Conservation (phyloP, 2,797 vertebrate species). For the Semotilus atromaculatus region DNA sequence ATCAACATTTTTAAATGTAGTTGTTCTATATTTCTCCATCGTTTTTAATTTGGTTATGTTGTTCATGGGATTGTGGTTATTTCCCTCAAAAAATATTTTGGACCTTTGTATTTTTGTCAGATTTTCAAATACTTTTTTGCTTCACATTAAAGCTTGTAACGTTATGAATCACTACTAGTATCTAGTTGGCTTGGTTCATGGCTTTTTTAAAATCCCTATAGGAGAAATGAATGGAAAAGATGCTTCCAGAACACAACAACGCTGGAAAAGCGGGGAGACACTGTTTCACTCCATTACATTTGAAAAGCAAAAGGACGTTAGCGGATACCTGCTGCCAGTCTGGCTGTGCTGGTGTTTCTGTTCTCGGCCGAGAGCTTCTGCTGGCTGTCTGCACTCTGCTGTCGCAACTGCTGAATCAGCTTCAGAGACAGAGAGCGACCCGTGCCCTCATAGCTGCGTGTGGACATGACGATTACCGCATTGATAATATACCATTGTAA, state of each 20-base stretch:
- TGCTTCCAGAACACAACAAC: not conserved
- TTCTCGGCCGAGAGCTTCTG: conserved; percentile 90
- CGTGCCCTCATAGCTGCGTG: conserved; percentile 91
- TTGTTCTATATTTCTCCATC: too few relatives aligned
- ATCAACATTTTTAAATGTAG: too few relatives aligned
- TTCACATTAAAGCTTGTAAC: too few relatives aligned
- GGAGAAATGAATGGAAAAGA: not conserved
- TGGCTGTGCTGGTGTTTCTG: conserved; percentile 80
- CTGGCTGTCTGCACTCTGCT: conserved; percentile 92
- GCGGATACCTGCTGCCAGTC: conserved; percentile 85
- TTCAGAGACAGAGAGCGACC: conserved; percentile 97
- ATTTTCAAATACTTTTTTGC: too few relatives aligned
- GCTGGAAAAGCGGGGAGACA: not conserved
- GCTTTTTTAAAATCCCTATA: too few relatives aligned
- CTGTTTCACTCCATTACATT: not conserved
- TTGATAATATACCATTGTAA: not conserved
- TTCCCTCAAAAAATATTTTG: too few relatives aligned
- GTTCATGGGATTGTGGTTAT: too few relatives aligned
- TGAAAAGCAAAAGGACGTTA: not conserved
- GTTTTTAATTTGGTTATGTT: too few relatives aligned
- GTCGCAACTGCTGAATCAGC: conserved; percentile 94
- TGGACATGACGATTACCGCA: not conserved
- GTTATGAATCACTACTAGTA: too few relatives aligned
- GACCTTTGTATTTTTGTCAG: too few relatives aligned
- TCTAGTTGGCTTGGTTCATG: too few relatives aligned